Percentiles rank a stretch among this genome's conserved stretches.
These are phyloP conservation scores for Lampris incognitus DNA, from an alignment of 2,113 vertebrate species.

Conservation along the genomic window DNA sequence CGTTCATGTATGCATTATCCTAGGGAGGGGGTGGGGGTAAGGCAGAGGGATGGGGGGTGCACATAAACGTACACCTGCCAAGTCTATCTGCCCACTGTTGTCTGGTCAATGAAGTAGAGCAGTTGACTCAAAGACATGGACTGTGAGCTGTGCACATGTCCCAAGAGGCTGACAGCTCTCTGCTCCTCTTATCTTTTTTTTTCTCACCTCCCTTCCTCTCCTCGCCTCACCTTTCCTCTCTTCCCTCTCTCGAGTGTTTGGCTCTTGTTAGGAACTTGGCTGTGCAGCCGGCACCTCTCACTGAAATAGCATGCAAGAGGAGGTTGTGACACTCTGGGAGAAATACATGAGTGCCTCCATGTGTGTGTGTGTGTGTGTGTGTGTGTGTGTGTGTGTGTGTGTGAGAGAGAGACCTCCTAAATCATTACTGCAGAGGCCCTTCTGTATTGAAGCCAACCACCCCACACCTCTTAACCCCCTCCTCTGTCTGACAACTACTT, in stretches of 20 bases:
- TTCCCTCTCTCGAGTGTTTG: slow-evolving; percentile 67
- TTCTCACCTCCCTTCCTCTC: slow-evolving; percentile 17
- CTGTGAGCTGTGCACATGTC: slow-evolving; percentile 47
- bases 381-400: slow-evolving; percentile 18
- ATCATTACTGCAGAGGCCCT: slow-evolving; percentile 70
- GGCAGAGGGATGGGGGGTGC: slow-evolving; percentile 35
- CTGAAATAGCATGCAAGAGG: slow-evolving; percentile 73
- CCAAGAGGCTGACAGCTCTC: slow-evolving; percentile 68
- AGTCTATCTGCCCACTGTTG: slow-evolving; percentile 31
- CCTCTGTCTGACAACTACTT: slow-evolving; percentile 32
- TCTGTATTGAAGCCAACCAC: slow-evolving; percentile 58
- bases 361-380: slow-evolving; percentile 21
- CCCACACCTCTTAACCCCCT: slow-evolving; percentile 57
- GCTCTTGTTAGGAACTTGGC: slow-evolving; percentile 79
- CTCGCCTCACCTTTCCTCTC: neutral
- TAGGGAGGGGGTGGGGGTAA: slow-evolving; percentile 54
- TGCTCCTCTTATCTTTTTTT: slow-evolving; percentile 58
- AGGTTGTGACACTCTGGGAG: slow-evolving; percentile 61
- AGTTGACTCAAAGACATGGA: slow-evolving; percentile 56
- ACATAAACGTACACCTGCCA: slow-evolving; percentile 71
- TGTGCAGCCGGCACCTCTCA: slow-evolving; percentile 76
- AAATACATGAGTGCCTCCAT: slow-evolving; percentile 36
- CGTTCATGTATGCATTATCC: slow-evolving; percentile 63
- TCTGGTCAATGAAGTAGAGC: slow-evolving; percentile 61
- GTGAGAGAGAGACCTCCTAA: slow-evolving; percentile 58